A percentile compares a stretch with the other conserved stretches of the same genome.
Evolutionary conservation across 2,888 invertebrate genomes (phyloP).

Genomic region (Acleris literana): DNA sequence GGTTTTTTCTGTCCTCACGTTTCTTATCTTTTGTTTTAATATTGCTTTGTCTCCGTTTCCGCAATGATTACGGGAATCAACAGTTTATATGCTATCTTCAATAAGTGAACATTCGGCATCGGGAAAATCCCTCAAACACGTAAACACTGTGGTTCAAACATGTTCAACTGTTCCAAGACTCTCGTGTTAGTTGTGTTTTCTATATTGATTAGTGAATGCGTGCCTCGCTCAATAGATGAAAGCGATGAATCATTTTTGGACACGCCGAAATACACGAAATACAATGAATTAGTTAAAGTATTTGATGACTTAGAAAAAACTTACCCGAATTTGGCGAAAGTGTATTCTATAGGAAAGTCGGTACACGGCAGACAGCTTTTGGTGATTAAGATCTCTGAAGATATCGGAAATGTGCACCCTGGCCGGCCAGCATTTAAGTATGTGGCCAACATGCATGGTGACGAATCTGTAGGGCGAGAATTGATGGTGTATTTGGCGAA

Average conservation of each 20-base stretch:
- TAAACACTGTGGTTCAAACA: conserved; percentile 45
- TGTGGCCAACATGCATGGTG: conserved; percentile 98
- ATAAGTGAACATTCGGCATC: conserved; percentile 6
- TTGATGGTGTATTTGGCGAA: conserved; percentile 92
- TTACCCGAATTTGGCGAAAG: conserved; percentile 87
- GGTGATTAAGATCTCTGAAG: conserved; percentile 91
- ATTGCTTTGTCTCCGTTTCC: conserved; percentile 11
- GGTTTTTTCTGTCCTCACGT: conserved; percentile 14
- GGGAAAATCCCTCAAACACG: conserved; percentile 15
- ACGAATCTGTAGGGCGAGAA: conserved; percentile 94
- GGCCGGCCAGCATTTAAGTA: conserved; percentile 95
- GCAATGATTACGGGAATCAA: conserved; percentile 27
- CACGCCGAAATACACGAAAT: conserved; percentile 86
- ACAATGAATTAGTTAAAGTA: conserved; percentile 87
- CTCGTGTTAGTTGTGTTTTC: conserved; percentile 64
- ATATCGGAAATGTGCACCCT: conserved; percentile 81
- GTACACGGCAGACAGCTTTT: conserved; percentile 91
- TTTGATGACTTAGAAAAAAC: conserved; percentile 84
- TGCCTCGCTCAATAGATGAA: conserved; percentile 62
- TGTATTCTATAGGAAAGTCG: conserved; percentile 92
- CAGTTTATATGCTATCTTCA: conserved; percentile 16
- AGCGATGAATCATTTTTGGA: conserved; percentile 82
- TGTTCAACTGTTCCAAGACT: conserved; percentile 55
- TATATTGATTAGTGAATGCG: conserved; percentile 61
- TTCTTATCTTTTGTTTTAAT: conserved; percentile 34